Conservation (phyloP, 35 echinoderm and acorn worm genomes). For the Hemicentrotus pulcherrimus region DNA sequence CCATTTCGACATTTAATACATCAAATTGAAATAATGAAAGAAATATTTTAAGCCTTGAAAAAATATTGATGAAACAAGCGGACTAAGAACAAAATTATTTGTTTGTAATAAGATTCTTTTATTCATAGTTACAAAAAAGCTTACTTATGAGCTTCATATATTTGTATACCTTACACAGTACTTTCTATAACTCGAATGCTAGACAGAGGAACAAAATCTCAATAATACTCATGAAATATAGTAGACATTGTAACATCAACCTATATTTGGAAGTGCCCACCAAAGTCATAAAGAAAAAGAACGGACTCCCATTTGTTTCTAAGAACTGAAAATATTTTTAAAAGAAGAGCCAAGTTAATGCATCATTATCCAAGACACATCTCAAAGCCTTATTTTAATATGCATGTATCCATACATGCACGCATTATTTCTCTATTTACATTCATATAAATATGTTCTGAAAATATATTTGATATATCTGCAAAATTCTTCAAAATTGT, state of each 20-base stretch:
- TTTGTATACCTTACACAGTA: neutral
- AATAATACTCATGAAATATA: neutral
- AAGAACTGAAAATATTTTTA: neutral
- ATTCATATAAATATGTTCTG: no score
- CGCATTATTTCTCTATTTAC: no score
- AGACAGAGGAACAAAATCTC: neutral
- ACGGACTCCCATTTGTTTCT: neutral
- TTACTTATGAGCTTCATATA: neutral
- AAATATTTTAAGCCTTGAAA: no score
- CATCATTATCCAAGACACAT: neutral
- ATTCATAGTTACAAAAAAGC: neutral
- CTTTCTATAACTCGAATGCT: neutral
- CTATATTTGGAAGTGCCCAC: neutral
- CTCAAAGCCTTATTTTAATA: no score
- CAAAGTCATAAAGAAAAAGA: neutral
- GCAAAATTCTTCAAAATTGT: no score
- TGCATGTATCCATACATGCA: no score
- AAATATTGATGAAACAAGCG: no score
- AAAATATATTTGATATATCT: no score
- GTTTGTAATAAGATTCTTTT: neutral
- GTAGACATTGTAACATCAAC: neutral
- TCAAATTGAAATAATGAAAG: no score
- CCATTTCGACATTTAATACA: no score
- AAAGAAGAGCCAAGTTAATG: neutral
- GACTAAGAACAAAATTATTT: no score